Base-by-base conservation (phyloP, 1,140 invertebrate genomes). In the Zaprionus capensis region DNA sequence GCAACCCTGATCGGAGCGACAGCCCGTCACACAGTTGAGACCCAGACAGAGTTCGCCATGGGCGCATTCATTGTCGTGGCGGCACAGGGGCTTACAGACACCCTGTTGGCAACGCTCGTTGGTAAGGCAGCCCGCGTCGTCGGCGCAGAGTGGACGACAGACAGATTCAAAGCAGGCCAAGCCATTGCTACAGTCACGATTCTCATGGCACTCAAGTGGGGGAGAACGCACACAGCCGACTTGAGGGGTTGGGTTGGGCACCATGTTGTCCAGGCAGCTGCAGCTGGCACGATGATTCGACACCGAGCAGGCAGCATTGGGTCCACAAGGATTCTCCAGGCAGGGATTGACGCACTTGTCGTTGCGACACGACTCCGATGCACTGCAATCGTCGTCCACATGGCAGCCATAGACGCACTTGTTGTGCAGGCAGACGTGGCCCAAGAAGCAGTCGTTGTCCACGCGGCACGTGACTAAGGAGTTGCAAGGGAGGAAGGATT, bases 361-460 rank as follows among this genome's bases (percentile, higher is more conserved):
- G 56, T 95, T 95, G 77, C 95, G 93, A 78, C 97, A 98, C 1
- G 96, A 95, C 92, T 98, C 96, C 46, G 95, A 96, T 6, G 95
- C 95, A 78, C 96, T 95, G 91, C 98, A 98, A 91, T 98, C 97
- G 78, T 97, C 96, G 83, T 98, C 97, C 12, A 95, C 95, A 72
- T 96, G 95, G 85, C 98, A 98, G 11, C 97, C 98, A 81, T 96
- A 96, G 56, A 96, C 94, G 82, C 97, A 98, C 93, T 96, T 96
- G 81, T 97, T 97, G 76, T 95, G 95, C 28, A 97, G 93, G 87
- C 97, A 98, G 75, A 98, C 97, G 82, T 98, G 97, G 12, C 97
- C 97, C 12, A 98, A 93, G 94, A 98, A 98, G 87, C 97, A 98
- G 82, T 98, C 97, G 78, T 98, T 97, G 88, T 98, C 97, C 1